Base-by-base conservation (phyloP, 2,888 invertebrate genomes). In the Lysandra coridon region DNA sequence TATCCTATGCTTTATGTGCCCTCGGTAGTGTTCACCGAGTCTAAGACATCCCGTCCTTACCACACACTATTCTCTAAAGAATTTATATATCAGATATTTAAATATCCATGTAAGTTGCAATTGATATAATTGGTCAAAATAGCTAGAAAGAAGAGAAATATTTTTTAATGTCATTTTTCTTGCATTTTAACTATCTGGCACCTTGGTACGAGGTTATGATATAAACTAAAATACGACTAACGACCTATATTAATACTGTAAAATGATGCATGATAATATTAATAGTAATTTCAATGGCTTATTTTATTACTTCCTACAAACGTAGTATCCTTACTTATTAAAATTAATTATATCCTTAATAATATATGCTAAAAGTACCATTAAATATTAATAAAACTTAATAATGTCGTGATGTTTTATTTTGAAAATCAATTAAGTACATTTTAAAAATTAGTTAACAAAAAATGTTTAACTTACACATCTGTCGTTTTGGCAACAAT, bases 131-230 rank as follows among this genome's bases (percentile, higher is more conserved):
- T 53, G 49, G 57, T 30, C 76, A 53, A 33, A 75, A 44, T 33
- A 17, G 76, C 76, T 76, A 76, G 53, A 76, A 76, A 76, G 76
- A 76, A 76, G 76, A 76, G 53, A 76, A 76, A 76, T 76, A 30
- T 53, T 23, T 75, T 53, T 76, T 57, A 76, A 17, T 76, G 7
- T n/a, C 7, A 44, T 44, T 44, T 30, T 73, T 40, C 74, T 44
- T 44, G 7, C 40, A 44, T 74, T 69, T 69, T 69, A 69, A 33
- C 14, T 69, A 37, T 69, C 69, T 69, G 69, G 69, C 69, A 69
- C 33, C 33, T 33, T 69, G 14, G 14, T 10, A 33, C 33, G 17
- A 37, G 12, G 30, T 37, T 37, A 69, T 37, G 33, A 14, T 69
- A 33, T 33, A 5, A 64, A 30, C 17, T 33, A 69, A 17, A 4